Evolutionary conservation across 2,888 invertebrate species (phyloP), one percentile per base, ranked within the genome.

Genomic region (Dolichopus griseipennis): DNA sequence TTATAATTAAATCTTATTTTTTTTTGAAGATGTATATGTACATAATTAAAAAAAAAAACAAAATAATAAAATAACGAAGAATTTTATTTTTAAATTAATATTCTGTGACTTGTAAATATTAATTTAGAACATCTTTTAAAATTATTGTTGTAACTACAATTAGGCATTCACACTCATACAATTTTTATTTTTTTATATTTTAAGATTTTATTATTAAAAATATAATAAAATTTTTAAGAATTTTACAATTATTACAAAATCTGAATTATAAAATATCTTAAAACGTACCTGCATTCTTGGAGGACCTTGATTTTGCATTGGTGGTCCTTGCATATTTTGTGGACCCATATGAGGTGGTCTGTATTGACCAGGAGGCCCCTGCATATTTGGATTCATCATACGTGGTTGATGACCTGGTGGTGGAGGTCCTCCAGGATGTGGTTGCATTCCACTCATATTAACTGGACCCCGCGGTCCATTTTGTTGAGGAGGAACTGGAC

Each of bases 401-500:
- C 85, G 81, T 8, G 84, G 83, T n/a, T 79, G 79, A 72, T 80
- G 81, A 43, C 83, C 85, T 70, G 84, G 84, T 71, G 78, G 80
- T 5, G 83, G 83, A 7, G 76, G 78, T 72, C 84, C 84, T 3
- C 79, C 79, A 66, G 82, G 84, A 73, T 84, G 83, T 70, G 83
- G 84, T 69, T 81, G 83, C 69, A 83, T 83, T 68, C 82, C 75
- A 61, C 78, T 76, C 78, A 81, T 79, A 68, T 75, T 78, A 10
- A 79, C 78, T 2, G 81, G 81, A n/a, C 82, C 84, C 70, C 83
- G 81, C 8, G 83, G 83, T 63, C 84, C 84, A 72, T 84, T 83
- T 72, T 84, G 83, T 72, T 84, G 85, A 66, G 92, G 89, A 65
- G 93, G 93, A 22, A 90, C 87, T 41, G 93, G 91, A 72, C 94